A percentile compares a stretch with the other conserved stretches of the same genome.
Conservation (phyloP, 2,113 vertebrate species). For the Istiophorus platypterus region DNA sequence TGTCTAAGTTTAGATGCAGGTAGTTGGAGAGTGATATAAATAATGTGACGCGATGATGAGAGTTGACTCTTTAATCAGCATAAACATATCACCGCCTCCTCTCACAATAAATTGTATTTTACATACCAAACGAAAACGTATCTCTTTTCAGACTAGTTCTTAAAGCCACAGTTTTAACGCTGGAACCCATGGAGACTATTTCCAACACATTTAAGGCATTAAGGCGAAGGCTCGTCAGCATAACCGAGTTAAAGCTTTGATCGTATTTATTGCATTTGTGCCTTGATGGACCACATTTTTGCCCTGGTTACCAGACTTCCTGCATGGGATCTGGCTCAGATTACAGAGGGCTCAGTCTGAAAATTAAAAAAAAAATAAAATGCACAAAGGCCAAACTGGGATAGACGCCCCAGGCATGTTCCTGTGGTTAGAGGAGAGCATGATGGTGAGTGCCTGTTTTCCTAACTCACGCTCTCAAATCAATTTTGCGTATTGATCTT, state of each 20-base stretch:
- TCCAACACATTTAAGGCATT: neutral
- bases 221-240: neutral
- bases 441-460: neutral
- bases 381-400: neutral
- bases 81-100: too few relatives aligned
- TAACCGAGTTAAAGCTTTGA: constrained; percentile 1
- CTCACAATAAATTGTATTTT: too few relatives aligned
- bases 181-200: neutral
- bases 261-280: constrained; percentile 1
- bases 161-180: neutral
- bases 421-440: constrained; percentile 21
- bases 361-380: constrained; percentile 22
- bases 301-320: constrained; percentile 1
- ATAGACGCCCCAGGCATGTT: constrained; percentile 25
- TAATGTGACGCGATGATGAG: neutral
- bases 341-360: constrained; percentile 23
- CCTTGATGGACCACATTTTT: constrained; percentile 2
- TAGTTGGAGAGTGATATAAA: neutral
- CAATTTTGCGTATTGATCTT: neutral
- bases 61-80: too few relatives aligned
- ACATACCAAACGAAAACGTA: too few relatives aligned
- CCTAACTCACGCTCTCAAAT: neutral
- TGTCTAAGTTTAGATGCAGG: neutral
- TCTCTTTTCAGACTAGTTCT: neutral
- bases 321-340: constrained; percentile 16